Conservation (phyloP, 2,797 vertebrate species). For the Oreochromis grahami region DNA sequence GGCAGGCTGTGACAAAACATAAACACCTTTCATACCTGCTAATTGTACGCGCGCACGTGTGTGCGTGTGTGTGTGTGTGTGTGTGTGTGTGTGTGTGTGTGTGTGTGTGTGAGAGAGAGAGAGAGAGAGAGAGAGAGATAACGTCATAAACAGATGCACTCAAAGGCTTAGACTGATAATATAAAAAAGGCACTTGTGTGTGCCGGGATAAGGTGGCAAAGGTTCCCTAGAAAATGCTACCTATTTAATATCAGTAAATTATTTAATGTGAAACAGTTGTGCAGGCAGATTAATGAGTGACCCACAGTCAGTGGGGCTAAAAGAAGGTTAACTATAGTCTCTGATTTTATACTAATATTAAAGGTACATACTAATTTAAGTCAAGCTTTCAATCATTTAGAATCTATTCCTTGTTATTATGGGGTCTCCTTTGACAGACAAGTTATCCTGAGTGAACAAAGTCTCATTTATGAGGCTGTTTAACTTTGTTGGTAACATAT, state of each 20-base stretch:
- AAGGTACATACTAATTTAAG: not conserved
- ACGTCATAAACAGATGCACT: not conserved
- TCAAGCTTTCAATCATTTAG: not conserved
- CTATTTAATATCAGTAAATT: not conserved
- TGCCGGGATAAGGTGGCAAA: not conserved
- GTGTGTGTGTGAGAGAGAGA: too few relatives aligned
- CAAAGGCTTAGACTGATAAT: not conserved
- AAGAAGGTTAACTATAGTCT: not conserved
- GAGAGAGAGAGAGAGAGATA: not conserved
- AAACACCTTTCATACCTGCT: not conserved
- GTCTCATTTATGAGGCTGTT: not conserved
- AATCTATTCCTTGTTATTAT: not conserved
- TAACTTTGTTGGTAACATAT: not conserved
- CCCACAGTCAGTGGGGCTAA: not conserved
- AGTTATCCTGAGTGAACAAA: not conserved
- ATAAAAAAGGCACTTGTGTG: not conserved
- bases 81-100: not conserved
- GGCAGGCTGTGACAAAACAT: not conserved
- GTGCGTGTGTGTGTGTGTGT: not conserved
- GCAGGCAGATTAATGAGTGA: not conserved
- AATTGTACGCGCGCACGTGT: fast-evolving
- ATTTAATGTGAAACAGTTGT: not conserved
- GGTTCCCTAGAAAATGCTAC: not conserved
- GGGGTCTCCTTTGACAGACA: not conserved
- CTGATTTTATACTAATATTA: not conserved